Evolutionary conservation across 2,797 vertebrate species (phyloP).

Genomic region (Scleropages formosus): DNA sequence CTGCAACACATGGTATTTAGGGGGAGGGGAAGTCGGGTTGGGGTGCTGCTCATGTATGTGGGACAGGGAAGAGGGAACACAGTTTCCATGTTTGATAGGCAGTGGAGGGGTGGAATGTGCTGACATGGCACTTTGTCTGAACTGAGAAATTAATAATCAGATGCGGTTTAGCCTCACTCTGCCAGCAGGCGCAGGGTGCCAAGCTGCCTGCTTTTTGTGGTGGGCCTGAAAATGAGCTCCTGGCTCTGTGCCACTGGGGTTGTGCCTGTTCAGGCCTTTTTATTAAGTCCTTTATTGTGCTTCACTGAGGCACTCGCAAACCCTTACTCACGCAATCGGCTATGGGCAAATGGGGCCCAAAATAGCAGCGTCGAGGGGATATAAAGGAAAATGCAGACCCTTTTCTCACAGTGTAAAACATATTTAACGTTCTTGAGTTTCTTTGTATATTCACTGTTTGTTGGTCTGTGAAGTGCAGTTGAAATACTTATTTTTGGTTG

Average conservation of each 20-base stretch:
- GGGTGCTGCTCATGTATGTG: background rate
- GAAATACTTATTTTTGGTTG: background rate
- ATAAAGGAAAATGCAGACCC: slow-evolving; percentile 44
- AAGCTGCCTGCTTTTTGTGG: slow-evolving; percentile 53
- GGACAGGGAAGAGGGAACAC: slow-evolving; percentile 22
- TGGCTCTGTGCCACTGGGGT: slow-evolving; percentile 64
- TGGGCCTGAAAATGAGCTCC: slow-evolving; percentile 53
- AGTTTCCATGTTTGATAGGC: slow-evolving; percentile 58
- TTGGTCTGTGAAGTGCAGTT: background rate
- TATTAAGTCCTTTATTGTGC: slow-evolving; percentile 61
- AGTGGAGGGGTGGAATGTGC: slow-evolving; percentile 66
- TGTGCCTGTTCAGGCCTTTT: slow-evolving; percentile 76
- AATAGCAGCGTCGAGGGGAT: slow-evolving; percentile 42
- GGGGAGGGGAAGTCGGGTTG: background rate
- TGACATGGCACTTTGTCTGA: slow-evolving; percentile 66
- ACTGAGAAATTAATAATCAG: slow-evolving; percentile 12
- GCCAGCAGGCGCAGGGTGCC: slow-evolving; percentile 66
- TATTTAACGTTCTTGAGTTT: background rate
- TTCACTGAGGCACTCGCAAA: slow-evolving; percentile 46
- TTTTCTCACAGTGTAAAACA: slow-evolving; percentile 20
- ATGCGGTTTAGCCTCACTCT: slow-evolving; percentile 58
- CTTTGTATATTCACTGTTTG: background rate
- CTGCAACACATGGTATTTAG: background rate
- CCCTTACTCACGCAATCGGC: slow-evolving; percentile 65
- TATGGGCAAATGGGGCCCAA: slow-evolving; percentile 55